A percentile compares a stretch with the other conserved stretches of the same genome.
Conservation (phyloP, 1,140 invertebrate species). For the Atta cephalotes region DNA sequence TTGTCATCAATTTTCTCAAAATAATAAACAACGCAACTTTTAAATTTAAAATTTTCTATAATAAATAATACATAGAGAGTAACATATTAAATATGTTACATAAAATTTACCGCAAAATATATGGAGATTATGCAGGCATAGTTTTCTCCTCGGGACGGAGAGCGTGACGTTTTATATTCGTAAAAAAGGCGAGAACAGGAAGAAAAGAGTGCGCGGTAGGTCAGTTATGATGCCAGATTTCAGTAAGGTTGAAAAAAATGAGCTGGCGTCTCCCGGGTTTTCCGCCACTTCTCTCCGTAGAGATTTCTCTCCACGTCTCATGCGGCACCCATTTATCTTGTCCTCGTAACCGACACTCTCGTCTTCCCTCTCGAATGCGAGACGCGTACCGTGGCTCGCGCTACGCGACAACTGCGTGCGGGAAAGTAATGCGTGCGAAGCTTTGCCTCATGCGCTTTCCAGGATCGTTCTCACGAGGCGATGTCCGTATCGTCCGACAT, state of each 20-base stretch:
- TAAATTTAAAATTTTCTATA: not conserved
- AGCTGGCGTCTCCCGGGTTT: constrained; percentile 10
- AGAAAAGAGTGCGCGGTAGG: constrained; percentile 20
- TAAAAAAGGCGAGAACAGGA: constrained; percentile 10
- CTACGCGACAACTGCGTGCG: not conserved
- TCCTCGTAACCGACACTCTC: constrained; percentile 23
- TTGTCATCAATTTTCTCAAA: not conserved
- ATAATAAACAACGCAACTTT: not conserved
- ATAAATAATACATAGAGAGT: not conserved
- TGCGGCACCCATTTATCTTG: constrained; percentile 42
- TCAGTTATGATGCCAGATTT: constrained; percentile 51
- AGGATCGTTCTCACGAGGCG: constrained; percentile 19
- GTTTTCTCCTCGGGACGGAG: not conserved
- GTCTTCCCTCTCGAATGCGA: not conserved
- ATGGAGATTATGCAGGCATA: not conserved
- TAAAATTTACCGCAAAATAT: constrained; percentile 3
- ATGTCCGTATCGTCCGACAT: not conserved
- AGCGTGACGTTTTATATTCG: constrained; percentile 46
- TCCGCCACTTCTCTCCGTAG: not conserved
- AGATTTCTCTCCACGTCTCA: not conserved
- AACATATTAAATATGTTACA: not conserved
- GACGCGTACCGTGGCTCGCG: not conserved
- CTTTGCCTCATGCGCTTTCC: not conserved
- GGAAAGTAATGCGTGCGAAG: constrained; percentile 39
- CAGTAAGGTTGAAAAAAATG: constrained; percentile 51